Base-by-base conservation (phyloP, 1,140 invertebrate species). In the Hycleus cichorii region DNA sequence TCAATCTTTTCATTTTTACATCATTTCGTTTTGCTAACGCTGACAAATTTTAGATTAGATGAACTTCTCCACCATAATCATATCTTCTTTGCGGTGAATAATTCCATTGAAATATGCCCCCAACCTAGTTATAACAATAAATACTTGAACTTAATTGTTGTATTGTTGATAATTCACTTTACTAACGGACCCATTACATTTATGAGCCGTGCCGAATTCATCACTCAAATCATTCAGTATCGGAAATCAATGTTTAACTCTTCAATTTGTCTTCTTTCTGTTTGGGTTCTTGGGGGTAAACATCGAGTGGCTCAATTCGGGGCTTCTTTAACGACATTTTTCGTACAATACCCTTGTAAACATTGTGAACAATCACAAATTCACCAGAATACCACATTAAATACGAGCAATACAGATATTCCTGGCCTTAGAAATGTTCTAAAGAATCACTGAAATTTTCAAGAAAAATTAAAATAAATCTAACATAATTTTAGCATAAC, bases 261-360 rank as follows among this genome's bases (percentile, higher is more conserved):
- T 91, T 96, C 44, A 98, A 78, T 72, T 98, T 95, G 79, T 98
- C 94, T 79, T 98, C 95, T 76, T 95, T 95, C 73, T 98, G 95
- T 70, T 94, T 93, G 0, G 92, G 86, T 75, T 97, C 94, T 77
- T 98, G 95, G 9, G 94, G 95, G 78, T 98, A 98, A 5, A 97
- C 92, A 79, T 97, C 95, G 11, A 95, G 95, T 45, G 94, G 92
- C 0, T 95, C 95, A 11, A 98, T 79, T 66, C 89, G 82, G 10
- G 91, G 88, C 77, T 91, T 87, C 77, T 97, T 97, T 26, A 98
- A 74, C 46, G 92, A 90, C 71, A 78, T 73, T 95, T 95, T 72
- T 97, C 95, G 72, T 87, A 88, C 69, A 88, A 81, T 70, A 88
- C 32, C 53, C 55, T 70, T 11, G 64, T 69, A 7, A 69, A 68